Evolutionary conservation across 2,888 invertebrate genomes (phyloP), one percentile per base, ranked within the genome.

Genomic region (Scaptomyza tumidula): DNA sequence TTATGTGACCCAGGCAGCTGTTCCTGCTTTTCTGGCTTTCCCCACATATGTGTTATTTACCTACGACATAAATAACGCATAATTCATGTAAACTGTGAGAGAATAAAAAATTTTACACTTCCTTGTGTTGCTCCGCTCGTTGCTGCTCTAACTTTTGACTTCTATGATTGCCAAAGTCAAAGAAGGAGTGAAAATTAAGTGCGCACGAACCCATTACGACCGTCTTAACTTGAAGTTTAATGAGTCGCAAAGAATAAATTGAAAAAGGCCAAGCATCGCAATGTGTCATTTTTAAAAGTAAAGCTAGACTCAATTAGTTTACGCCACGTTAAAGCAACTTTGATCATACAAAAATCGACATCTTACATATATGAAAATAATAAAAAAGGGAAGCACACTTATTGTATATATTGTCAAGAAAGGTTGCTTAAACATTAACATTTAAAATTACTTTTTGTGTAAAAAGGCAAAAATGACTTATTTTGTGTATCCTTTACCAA

Each of bases 21-120:
- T 16, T 10, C 9, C 19, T 49, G 33, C 16, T 19, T 33, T 4
- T 43, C n/a, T n/a, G n/a, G n/a, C n/a, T n/a, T n/a, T n/a, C n/a
- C n/a, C 43, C 14, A 9, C 24, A 3, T 13, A 6, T 46, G n/a
- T 14, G 1, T 39, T 55, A 14, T 60, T 37, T 55, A 68, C 31
- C 64, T 50, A 65, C 35, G 65, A 80, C 71, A 83, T 81, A 86
- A 83, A 86, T 86, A 86, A 78, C 81, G 78, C 75, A 86, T 80
- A 82, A 81, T 84, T 75, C 84, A 65, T 78, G 85, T 82, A 57
- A 67, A 27, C 72, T 62, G 53, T 72, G 59, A 37, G 57, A 64
- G 78, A 70, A 86, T 80, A 66, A 66, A 85, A 74, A 71, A 72
- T 70, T 75, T 63, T 60, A 57, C 72, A 72, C 72, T n/a, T n/a